Conservation (phyloP, 1,140 invertebrate species). For the Phthorimaea operculella region DNA sequence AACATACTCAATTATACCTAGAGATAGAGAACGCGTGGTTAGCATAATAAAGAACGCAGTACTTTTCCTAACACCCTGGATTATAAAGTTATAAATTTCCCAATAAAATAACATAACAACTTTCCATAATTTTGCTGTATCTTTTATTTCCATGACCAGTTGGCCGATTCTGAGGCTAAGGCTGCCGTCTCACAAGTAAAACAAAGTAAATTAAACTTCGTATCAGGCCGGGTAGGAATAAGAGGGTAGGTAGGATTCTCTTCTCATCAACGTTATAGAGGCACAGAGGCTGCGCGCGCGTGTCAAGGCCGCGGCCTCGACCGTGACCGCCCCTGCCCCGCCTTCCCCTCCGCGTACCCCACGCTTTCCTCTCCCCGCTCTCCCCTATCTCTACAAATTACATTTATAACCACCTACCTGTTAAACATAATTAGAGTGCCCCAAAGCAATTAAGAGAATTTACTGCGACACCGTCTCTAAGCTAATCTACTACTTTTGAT, state of each 20-base stretch:
- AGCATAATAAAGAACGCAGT: no score
- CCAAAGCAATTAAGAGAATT: background rate
- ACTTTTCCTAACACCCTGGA: no score
- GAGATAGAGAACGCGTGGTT: no score
- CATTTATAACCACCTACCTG: background rate
- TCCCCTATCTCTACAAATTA: background rate
- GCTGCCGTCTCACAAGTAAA: no score
- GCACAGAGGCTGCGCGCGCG: constrained; percentile 37
- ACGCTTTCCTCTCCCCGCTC: constrained; percentile 8
- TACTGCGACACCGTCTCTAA: background rate
- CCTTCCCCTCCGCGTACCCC: constrained; percentile 9
- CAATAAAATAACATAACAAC: no score
- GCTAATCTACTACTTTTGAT: background rate
- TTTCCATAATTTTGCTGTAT: no score
- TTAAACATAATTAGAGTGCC: background rate
- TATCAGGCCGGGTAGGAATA: background rate
- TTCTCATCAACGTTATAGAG: constrained; percentile 12
- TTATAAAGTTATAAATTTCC: no score
- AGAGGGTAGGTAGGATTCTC: constrained; percentile 12
- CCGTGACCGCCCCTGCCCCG: constrained; percentile 38
- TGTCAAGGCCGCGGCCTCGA: constrained; percentile 57
- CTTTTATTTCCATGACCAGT: no score
- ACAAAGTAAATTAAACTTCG: no score
- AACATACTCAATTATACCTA: no score
- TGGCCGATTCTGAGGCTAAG: no score